Evolutionary conservation across 2,888 invertebrate genomes (phyloP), one percentile per base, ranked within the genome.

Genomic region (Dolomedes plantarius): DNA sequence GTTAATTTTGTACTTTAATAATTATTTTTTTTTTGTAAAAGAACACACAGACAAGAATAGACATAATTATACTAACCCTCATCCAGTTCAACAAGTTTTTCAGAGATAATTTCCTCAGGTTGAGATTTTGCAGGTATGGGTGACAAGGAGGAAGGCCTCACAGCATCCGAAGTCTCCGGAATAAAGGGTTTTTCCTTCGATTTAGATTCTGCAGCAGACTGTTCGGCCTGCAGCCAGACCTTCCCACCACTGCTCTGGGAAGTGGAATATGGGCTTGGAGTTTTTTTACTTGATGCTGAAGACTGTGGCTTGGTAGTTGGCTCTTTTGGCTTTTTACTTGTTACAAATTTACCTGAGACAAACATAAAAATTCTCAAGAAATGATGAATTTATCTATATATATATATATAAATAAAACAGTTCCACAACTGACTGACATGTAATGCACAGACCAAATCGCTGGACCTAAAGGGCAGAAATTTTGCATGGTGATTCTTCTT

Each of bases 131-230:
- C 62, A 69, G 83, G 69, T 56, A 79, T 74, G 50, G 78, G 85
- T 69, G 79, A 69, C 85, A 86, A 78, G 62, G 86, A 78, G 75
- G 86, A 86, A 86, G 86, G 86, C 86, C 86, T 86, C 79, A 86
- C 86, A 71, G 80, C 86, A 86, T 86, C 86, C 78, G 85, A 85
- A 72, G 73, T 78, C 31, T 78, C 74, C 39, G 65, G 71, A 16
- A 73, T 65, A 31, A 71, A 68, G 32, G 36, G 32, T 32, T 79
- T 69, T 7, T 75, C 65, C 36, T 74, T 39, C 28, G 56, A 69
- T 67, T 68, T 36, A 41, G 67, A 19, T 41, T 73, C 71, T 13
- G 73, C n/a, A 75, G 32, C 62, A 46, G 75, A 46, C 68, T 31
- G 50, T 28, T 74, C 80, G 73, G 86, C 75, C 79, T 80, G 86